These are phyloP conservation scores for Orientallactaga bullata DNA, from an alignment of 2,113 vertebrate genomes.

Conservation along the genomic window DNA sequence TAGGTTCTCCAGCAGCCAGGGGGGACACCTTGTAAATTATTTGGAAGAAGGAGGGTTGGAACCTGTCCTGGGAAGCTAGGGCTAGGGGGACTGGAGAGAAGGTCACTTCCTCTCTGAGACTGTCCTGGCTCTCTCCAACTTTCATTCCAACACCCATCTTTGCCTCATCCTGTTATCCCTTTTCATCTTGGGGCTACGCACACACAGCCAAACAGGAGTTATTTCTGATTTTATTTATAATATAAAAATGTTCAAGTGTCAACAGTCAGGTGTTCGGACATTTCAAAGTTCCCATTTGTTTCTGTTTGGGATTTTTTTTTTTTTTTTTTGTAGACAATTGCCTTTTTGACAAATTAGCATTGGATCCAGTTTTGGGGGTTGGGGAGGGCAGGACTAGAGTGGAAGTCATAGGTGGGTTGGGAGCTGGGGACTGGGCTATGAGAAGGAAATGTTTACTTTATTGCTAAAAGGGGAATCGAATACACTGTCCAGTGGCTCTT, in stretches of 20 bases:
- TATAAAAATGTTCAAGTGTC: slow-evolving; percentile 93
- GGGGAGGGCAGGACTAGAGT: slow-evolving; percentile 79
- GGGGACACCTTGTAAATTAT: slow-evolving; percentile 55
- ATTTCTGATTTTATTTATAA: slow-evolving; percentile 91
- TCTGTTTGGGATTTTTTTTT: slow-evolving; percentile 64
- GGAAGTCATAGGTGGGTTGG: slow-evolving; percentile 87
- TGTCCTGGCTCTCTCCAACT: slow-evolving; percentile 78
- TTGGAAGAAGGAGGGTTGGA: slow-evolving; percentile 28
- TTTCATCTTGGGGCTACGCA: slow-evolving; percentile 75
- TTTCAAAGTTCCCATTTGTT: slow-evolving; percentile 85
- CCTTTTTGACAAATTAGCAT: slow-evolving; percentile 96
- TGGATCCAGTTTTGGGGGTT: slow-evolving; percentile 92
- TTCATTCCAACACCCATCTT: slow-evolving; percentile 79
- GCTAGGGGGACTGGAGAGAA: slow-evolving; percentile 1
- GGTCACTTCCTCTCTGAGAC: slow-evolving; percentile 22
- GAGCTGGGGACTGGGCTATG: slow-evolving; percentile 76
- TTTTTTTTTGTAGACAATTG: slow-evolving; percentile 91
- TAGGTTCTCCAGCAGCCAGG: slow-evolving; percentile 52
- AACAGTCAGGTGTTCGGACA: slow-evolving; percentile 91
- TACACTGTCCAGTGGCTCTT: slow-evolving; percentile 95
- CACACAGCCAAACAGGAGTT: slow-evolving; percentile 83
- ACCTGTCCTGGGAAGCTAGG: slow-evolving; percentile 46
- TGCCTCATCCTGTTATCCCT: slow-evolving; percentile 25
- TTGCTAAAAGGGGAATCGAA: slow-evolving; percentile 98
- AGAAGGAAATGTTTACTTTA: slow-evolving; percentile 90